Evolutionary conservation across 2,888 invertebrate genomes (phyloP).

Genomic region (Ganaspis brasiliensis): DNA sequence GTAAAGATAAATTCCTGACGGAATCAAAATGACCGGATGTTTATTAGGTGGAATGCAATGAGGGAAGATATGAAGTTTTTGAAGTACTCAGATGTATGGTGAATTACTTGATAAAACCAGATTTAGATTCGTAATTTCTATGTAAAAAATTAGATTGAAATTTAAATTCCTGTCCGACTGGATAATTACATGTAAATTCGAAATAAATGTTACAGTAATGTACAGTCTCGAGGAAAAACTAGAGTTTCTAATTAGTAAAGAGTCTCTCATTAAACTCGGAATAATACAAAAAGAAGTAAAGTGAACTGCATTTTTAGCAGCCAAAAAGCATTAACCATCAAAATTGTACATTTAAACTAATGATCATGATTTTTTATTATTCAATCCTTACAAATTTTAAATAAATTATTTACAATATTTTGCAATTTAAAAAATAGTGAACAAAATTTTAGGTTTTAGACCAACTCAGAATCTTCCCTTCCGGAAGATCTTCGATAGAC

Average conservation of each 20-base stretch:
- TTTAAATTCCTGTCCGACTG: not conserved
- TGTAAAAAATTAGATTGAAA: conserved; percentile 5
- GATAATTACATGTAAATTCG: conserved; percentile 8
- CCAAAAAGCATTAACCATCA: too few relatives aligned
- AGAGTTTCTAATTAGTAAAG: conserved; percentile 12
- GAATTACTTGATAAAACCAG: not conserved
- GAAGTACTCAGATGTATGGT: not conserved
- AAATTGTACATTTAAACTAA: too few relatives aligned
- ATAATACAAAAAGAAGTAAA: not conserved
- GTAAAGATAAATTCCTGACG: not conserved
- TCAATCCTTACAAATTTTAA: too few relatives aligned
- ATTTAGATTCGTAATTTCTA: not conserved
- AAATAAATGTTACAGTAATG: conserved; percentile 2
- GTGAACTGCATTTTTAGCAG: too few relatives aligned
- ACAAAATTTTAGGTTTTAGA: too few relatives aligned
- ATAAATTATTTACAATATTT: too few relatives aligned
- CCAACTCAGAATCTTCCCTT: not conserved
- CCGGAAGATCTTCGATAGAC: conserved; percentile 6
- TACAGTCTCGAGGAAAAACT: not conserved
- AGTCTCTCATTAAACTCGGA: conserved; percentile 7
- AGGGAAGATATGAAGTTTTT: not conserved
- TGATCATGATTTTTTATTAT: too few relatives aligned
- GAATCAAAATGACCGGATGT: conserved; percentile 6
- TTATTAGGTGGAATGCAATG: not conserved
- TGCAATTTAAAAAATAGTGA: too few relatives aligned